phyloP scores from a whole-genome alignment of 1,140 invertebrate species.

The Pollicipes pollicipes region DNA sequence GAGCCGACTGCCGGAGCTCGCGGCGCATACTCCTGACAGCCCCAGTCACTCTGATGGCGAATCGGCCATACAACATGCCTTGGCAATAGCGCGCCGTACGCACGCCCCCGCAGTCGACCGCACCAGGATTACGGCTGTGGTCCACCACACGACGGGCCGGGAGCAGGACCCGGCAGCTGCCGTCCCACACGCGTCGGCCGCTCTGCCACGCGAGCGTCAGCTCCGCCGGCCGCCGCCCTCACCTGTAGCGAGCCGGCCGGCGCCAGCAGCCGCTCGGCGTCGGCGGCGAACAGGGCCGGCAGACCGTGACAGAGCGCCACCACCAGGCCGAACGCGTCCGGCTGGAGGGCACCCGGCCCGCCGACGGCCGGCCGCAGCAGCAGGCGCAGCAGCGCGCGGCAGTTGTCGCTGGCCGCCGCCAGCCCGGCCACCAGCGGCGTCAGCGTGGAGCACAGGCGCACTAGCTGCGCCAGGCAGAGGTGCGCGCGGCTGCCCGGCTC shows the following conservation, averaged over 20 bases:
- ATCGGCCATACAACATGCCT: too few relatives aligned
- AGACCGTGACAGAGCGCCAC: constrained; percentile 40
- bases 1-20: too few relatives aligned
- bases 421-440: neutral
- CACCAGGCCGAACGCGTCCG: constrained; percentile 65
- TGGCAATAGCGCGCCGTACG: too few relatives aligned
- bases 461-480: neutral
- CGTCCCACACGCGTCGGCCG: too few relatives aligned
- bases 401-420: neutral
- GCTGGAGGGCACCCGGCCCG: constrained; percentile 18
- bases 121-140: too few relatives aligned
- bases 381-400: neutral
- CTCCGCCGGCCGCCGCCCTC: neutral
- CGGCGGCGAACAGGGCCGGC: constrained; percentile 22
- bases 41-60: too few relatives aligned
- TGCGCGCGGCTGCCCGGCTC: constrained; percentile 6
- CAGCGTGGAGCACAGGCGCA: neutral
- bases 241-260: constrained; percentile 19
- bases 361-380: neutral
- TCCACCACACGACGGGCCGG: too few relatives aligned
- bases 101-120: too few relatives aligned
- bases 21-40: too few relatives aligned
- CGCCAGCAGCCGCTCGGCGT: constrained; percentile 9
- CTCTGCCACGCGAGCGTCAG: too few relatives aligned
- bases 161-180: too few relatives aligned